Conservation (phyloP, 2,113 vertebrate species). For the Sakesphorus luctuosus region DNA sequence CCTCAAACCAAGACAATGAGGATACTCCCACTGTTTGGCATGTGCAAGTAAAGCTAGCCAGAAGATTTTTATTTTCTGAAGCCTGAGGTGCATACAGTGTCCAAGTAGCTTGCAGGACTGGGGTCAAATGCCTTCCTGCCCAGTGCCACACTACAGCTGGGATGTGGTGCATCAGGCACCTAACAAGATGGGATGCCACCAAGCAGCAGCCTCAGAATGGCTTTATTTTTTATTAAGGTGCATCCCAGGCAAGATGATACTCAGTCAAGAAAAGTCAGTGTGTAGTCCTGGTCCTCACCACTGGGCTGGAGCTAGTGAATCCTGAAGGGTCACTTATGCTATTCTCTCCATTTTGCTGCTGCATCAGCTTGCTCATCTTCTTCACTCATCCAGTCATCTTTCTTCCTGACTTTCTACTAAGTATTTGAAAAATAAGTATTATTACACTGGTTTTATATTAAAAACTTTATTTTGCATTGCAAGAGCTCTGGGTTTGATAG, state of each 20-base stretch:
- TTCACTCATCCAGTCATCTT: neutral
- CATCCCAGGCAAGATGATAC: neutral
- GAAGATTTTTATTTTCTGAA: neutral
- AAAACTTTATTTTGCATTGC: neutral
- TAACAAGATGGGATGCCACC: neutral
- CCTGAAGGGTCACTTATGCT: neutral
- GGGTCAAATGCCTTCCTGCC: neutral
- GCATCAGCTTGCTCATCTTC: neutral
- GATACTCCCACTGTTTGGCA: neutral
- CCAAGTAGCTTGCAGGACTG: neutral
- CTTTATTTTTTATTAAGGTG: neutral
- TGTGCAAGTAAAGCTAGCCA: neutral
- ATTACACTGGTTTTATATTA: neutral
- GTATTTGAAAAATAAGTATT: neutral
- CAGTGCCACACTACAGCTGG: neutral
- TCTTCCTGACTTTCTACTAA: neutral
- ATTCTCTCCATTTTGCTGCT: neutral
- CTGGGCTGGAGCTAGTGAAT: neutral
- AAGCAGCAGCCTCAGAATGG: neutral
- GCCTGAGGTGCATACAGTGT: neutral
- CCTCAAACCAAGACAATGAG: too few species aligned
- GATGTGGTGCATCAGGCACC: rapidly evolving
- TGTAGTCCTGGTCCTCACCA: neutral
- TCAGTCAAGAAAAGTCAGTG: neutral
- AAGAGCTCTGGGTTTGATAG: neutral